These are phyloP conservation scores for Phrixothrix hirtus DNA, from an alignment of 2,888 invertebrate genomes.

Conservation along the genomic window DNA sequence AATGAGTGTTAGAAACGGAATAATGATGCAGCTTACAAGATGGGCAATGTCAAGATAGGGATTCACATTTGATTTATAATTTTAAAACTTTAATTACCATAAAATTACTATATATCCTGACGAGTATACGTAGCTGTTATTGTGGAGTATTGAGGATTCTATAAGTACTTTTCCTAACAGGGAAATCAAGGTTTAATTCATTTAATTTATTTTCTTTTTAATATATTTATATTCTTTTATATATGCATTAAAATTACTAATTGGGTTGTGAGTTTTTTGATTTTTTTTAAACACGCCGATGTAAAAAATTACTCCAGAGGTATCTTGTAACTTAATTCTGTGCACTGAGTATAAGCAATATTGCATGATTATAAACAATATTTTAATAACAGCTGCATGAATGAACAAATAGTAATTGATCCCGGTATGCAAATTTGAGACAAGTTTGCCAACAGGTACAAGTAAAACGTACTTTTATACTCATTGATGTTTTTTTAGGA, in stretches of 20 bases:
- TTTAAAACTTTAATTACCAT: constrained; percentile 40
- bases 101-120: constrained; percentile 34
- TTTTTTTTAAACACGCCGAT: too few relatives aligned
- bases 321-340: constrained; percentile 22
- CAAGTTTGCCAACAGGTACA: constrained; percentile 28
- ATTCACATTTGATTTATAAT: constrained; percentile 41
- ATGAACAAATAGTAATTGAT: constrained; percentile 28
- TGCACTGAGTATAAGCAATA: constrained; percentile 20
- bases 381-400: constrained; percentile 27
- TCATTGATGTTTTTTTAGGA: not conserved
- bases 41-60: constrained; percentile 36
- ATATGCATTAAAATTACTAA: too few relatives aligned
- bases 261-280: too few relatives aligned
- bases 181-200: constrained; percentile 18
- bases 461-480: constrained; percentile 13
- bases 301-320: too few relatives aligned
- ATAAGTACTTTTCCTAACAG: constrained; percentile 21
- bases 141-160: constrained; percentile 26
- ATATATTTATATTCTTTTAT: constrained; percentile 23
- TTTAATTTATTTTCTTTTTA: constrained; percentile 29
- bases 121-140: constrained; percentile 24
- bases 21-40: constrained; percentile 42
- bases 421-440: constrained; percentile 25
- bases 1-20: constrained; percentile 39
- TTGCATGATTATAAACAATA: constrained; percentile 28